These are phyloP conservation scores for Peromyscus melanophrys DNA, from an alignment of 2,797 vertebrate genomes.

Conservation along the genomic window DNA sequence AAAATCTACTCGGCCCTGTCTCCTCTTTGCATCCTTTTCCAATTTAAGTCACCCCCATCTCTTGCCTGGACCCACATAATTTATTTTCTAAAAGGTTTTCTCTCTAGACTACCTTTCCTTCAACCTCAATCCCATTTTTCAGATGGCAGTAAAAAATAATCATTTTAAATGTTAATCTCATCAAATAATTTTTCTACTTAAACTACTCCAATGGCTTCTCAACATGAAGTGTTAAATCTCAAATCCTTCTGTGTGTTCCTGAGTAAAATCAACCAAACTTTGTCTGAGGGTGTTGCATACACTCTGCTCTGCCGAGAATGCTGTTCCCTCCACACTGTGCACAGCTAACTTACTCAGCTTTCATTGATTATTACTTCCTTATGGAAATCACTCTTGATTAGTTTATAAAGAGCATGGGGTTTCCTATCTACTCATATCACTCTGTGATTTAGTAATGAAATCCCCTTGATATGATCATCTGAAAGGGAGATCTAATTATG, in stretches of 20 bases:
- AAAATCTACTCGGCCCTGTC: not conserved
- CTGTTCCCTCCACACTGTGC: not conserved
- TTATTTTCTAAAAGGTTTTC: not conserved
- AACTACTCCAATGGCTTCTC: not conserved
- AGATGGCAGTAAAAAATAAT: not conserved
- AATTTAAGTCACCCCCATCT: not conserved
- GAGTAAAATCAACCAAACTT: conserved; percentile 40
- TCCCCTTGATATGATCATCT: conserved; percentile 55
- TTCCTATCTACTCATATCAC: conserved; percentile 40
- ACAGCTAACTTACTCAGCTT: conserved; percentile 45
- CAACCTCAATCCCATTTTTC: not conserved
- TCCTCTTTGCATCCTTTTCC: not conserved
- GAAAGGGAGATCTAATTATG: conserved; percentile 1
- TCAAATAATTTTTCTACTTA: conserved; percentile 20
- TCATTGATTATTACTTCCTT: conserved; percentile 74
- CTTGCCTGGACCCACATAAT: not conserved
- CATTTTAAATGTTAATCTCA: conserved; percentile 43
- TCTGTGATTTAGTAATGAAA: conserved; percentile 72
- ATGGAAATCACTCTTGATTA: conserved; percentile 60
- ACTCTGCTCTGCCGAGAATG: conserved; percentile 30
- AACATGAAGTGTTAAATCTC: conserved; percentile 6
- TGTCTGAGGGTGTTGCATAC: not conserved
- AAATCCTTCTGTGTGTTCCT: conserved; percentile 57
- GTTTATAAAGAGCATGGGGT: conserved; percentile 36
- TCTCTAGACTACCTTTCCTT: not conserved